Evolutionary conservation across 2,888 invertebrate species (phyloP).

Genomic region (Acrobasis repandana): DNA sequence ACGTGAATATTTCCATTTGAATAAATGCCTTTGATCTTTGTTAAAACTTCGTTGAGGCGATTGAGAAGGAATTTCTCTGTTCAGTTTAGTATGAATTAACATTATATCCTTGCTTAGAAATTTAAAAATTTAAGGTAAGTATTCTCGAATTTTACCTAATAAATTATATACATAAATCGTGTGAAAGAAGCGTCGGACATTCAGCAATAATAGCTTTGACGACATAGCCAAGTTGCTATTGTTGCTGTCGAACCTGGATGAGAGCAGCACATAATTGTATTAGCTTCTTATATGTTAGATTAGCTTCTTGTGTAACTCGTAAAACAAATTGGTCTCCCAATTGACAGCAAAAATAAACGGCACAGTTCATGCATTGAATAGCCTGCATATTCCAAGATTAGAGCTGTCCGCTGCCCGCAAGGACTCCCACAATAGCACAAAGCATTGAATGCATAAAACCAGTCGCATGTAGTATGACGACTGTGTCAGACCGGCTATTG

Average conservation of each 20-base stretch:
- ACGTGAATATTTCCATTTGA: slow-evolving; percentile 21
- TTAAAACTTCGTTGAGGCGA: slow-evolving; percentile 12
- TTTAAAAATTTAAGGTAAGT: too few species aligned
- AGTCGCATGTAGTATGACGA: slow-evolving; percentile 48
- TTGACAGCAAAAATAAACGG: slow-evolving; percentile 33
- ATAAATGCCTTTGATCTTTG: slow-evolving; percentile 18
- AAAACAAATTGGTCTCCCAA: slow-evolving; percentile 5
- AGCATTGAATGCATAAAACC: slow-evolving; percentile 65
- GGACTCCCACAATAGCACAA: slow-evolving; percentile 56
- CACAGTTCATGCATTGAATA: slow-evolving; percentile 44
- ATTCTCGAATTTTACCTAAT: too few species aligned
- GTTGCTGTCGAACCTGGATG: too few species aligned
- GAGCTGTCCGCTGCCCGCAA: slow-evolving; percentile 47
- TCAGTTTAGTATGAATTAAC: not conserved
- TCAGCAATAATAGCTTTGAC: too few species aligned
- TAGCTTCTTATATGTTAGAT: too few species aligned
- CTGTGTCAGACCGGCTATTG: slow-evolving; percentile 56
- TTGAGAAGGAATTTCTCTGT: not conserved
- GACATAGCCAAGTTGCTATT: too few species aligned
- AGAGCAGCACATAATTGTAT: too few species aligned
- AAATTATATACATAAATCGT: too few species aligned
- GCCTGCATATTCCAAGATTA: slow-evolving; percentile 51
- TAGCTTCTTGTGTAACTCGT: not conserved
- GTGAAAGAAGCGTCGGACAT: too few species aligned
- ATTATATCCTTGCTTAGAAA: not conserved